Evolutionary conservation across 2,888 invertebrate species (phyloP), one percentile per base, ranked within the genome.

Genomic region (Parnassius apollo): DNA sequence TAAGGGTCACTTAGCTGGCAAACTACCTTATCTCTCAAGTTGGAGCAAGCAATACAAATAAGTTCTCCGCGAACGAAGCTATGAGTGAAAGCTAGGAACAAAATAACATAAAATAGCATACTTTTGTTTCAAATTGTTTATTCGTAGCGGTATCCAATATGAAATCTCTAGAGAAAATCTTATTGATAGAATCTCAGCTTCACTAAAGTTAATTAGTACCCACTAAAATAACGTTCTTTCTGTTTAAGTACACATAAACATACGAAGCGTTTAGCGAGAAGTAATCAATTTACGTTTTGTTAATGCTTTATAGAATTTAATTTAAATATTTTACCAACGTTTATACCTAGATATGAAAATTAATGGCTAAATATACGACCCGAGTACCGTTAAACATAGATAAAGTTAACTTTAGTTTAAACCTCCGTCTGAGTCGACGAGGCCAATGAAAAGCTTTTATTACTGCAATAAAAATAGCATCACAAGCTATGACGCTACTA

Each of bases 361-460:
- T 52, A 49, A 52, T 64, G 52, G 42, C 52, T 44, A 54, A 62
- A 54, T 58, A 58, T 62, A 62, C 54, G 57, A 64, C 13, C 44
- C 52, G 42, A 58, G 64, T 59, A 69, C 74, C 81, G 77, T 88
- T 86, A 88, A 88, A 82, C 71, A 70, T 72, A 85, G 81, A 82
- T 85, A 84, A 83, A 84, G 78, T 83, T 77, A 78, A 85, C 75
- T 78, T 80, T 73, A 75, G 77, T 73, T 77, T 76, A 75, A 76
- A 75, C 77, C 78, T 71, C 73, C 69, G 69, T 57, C 70, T 65
- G 65, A 69, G 71, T 71, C 70, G 72, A 81, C 82, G 79, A 75
- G 73, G 77, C 81, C 83, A 85, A 85, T 86, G 86, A 85, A 86
- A 86, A 86, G 74, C 86, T 88, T 89, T 88, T 85, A 88, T 78